Evolutionary conservation across 2,113 vertebrate species (phyloP).

Genomic region (Pelvicachromis taeniatus): DNA sequence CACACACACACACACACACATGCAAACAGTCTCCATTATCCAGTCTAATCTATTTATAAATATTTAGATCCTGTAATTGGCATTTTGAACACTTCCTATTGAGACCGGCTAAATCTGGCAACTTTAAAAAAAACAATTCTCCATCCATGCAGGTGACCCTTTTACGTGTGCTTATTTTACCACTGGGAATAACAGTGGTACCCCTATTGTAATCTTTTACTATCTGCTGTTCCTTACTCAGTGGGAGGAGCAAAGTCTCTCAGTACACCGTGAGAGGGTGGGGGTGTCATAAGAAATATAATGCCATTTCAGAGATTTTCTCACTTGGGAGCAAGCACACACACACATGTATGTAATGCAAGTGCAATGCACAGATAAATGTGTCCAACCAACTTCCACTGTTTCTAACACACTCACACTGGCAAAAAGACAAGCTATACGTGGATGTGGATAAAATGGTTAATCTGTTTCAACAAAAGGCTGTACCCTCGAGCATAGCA

Average conservation of each 20-base stretch:
- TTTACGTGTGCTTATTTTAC: neutral
- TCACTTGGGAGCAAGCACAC: conserved; percentile 2
- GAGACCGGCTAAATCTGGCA: neutral
- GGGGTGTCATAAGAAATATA: neutral
- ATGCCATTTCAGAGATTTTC: conserved; percentile 14
- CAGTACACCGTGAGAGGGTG: conserved; percentile 7
- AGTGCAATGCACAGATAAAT: neutral
- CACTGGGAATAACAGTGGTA: neutral
- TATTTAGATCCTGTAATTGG: neutral
- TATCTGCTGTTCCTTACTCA: neutral
- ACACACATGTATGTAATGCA: neutral
- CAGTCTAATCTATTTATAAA: neutral
- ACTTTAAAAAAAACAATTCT: neutral
- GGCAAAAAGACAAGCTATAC: conserved; percentile 32
- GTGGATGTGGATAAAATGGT: conserved; percentile 41
- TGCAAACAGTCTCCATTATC: neutral
- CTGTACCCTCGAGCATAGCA: conserved; percentile 21
- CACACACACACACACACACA: neutral
- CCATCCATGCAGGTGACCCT: neutral
- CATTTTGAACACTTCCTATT: neutral
- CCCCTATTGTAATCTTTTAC: neutral
- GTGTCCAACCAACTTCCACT: conserved; percentile 6
- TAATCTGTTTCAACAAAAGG: conserved; percentile 40
- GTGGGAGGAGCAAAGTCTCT: conserved; percentile 11
- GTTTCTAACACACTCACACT: neutral